Conservation (phyloP, 2,113 vertebrate genomes). For the Turdus rufiventris region DNA sequence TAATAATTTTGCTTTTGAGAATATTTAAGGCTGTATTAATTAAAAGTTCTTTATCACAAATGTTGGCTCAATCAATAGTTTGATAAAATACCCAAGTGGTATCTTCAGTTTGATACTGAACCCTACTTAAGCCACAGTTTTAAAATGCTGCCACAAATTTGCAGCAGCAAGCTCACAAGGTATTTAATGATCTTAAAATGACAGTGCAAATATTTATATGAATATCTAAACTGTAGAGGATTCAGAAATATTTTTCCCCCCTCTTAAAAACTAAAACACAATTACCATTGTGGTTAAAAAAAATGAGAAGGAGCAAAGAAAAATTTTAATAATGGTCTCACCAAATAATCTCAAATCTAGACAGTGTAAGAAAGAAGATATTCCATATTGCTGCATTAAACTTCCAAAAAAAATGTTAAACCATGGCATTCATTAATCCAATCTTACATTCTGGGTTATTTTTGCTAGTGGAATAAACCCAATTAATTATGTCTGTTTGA, state of each 20-base stretch:
- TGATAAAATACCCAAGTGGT: not conserved
- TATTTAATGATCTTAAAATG: not conserved
- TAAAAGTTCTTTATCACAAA: not conserved
- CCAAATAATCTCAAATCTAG: not conserved
- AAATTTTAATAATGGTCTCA: not conserved
- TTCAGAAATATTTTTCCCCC: not conserved
- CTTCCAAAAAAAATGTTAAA: constrained; percentile 22
- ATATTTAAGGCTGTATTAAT: not conserved
- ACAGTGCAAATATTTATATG: not conserved
- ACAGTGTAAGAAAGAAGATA: not conserved
- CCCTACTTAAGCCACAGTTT: not conserved
- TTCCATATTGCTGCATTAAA: not conserved
- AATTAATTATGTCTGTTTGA: constrained; percentile 79
- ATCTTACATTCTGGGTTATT: constrained; percentile 51
- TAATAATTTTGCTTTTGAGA: not conserved
- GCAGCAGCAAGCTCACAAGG: not conserved
- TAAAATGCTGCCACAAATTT: not conserved
- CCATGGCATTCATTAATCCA: constrained; percentile 52
- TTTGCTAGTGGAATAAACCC: constrained; percentile 67
- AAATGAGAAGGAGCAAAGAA: not conserved
- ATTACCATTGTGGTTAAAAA: not conserved
- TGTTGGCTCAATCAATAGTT: not conserved
- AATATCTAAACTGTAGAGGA: not conserved
- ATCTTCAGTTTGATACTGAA: not conserved
- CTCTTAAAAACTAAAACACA: not conserved